phyloP scores from a whole-genome alignment of 2,888 invertebrate species.

The Synergus itoensis region DNA sequence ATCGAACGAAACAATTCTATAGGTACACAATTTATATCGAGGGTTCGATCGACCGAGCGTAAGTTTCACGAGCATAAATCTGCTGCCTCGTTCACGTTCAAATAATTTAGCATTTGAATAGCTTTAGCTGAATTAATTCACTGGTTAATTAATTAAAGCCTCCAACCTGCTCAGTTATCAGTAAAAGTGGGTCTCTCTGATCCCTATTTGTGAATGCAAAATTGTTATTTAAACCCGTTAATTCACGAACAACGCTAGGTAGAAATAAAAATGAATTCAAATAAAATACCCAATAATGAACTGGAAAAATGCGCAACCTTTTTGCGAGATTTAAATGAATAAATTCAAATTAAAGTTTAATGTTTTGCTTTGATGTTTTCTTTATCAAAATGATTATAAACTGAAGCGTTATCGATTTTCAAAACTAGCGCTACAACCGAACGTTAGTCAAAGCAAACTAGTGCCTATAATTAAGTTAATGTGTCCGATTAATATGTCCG shows the following conservation, averaged over 20 bases:
- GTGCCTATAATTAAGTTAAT: conserved; percentile 63
- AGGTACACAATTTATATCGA: background rate
- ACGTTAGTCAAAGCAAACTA: conserved; percentile 47
- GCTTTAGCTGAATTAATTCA: conserved; percentile 38
- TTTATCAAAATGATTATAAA: too few relatives aligned
- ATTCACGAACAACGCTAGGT: background rate
- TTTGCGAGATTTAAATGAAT: too few relatives aligned
- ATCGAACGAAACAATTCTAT: background rate
- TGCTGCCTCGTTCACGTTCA: conserved; percentile 18
- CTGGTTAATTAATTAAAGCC: conserved; percentile 33
- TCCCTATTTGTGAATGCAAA: background rate
- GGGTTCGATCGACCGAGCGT: background rate
- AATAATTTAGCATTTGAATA: conserved; percentile 38
- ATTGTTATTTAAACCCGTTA: background rate
- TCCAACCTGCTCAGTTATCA: background rate
- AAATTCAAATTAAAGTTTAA: too few relatives aligned
- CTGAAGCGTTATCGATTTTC: too few relatives aligned
- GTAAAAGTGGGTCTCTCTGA: background rate
- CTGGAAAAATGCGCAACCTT: background rate
- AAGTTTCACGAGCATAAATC: conserved; percentile 17
- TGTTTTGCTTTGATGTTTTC: too few relatives aligned
- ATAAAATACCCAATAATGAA: background rate
- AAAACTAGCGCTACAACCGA: conserved; percentile 43
- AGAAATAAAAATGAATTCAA: background rate
- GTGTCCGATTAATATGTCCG: conserved; percentile 60